Evolutionary conservation across 2,888 invertebrate genomes (phyloP).

Genomic region (Acanthosepion esculentum): DNA sequence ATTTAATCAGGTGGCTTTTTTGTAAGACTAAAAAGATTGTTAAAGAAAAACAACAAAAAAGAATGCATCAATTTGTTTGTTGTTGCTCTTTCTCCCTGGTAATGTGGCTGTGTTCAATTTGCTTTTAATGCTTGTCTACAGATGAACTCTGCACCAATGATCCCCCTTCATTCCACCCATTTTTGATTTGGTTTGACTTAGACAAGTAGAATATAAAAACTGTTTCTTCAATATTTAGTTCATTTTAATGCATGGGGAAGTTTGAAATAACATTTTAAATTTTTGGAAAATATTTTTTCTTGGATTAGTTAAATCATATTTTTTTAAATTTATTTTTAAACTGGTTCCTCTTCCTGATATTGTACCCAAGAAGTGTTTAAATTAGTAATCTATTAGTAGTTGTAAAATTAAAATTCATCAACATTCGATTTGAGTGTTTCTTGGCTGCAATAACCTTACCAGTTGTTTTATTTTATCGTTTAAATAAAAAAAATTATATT

Average conservation of each 20-base stretch:
- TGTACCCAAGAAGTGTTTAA: neutral
- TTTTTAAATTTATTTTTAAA: too few species aligned
- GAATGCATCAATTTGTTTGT: neutral
- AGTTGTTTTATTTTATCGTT: neutral
- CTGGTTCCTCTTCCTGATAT: neutral
- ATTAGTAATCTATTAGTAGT: too few species aligned
- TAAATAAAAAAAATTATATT: neutral
- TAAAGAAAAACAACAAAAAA: neutral
- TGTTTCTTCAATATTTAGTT: neutral
- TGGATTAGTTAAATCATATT: too few species aligned
- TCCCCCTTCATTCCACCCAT: too few species aligned
- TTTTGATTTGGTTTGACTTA: neutral
- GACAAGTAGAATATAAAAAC: neutral
- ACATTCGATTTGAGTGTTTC: too few species aligned
- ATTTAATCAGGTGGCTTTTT: too few species aligned
- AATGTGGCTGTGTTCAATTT: neutral
- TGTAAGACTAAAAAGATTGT: neutral
- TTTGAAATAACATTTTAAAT: too few species aligned
- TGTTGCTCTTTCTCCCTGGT: neutral
- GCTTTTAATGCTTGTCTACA: slow-evolving; percentile 4
- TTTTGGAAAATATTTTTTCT: neutral
- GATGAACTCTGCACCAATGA: neutral
- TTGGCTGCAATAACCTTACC: neutral
- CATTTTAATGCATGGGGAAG: neutral
- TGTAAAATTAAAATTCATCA: too few species aligned